A percentile compares a stretch with the other conserved stretches of the same genome.
These are phyloP conservation scores for Synergus laeviventris DNA, from an alignment of 2,888 invertebrate genomes.

Conservation along the genomic window DNA sequence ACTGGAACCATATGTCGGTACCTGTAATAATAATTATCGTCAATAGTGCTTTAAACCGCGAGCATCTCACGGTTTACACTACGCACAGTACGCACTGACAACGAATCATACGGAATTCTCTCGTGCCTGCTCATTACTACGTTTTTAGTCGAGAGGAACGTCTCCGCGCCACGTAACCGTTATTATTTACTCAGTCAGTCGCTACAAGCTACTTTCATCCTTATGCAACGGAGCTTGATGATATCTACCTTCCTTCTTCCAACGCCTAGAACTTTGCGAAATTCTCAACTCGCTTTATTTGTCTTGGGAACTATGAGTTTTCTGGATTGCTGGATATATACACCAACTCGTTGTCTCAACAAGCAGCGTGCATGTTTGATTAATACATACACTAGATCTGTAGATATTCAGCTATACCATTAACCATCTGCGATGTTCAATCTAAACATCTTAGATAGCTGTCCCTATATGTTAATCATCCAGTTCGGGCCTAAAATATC, in stretches of 20 bases:
- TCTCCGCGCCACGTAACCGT: conserved; percentile 70
- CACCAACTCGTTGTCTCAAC: background rate
- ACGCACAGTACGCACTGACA: conserved; percentile 37
- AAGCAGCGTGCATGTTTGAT: no score
- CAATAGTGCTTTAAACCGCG: conserved; percentile 46
- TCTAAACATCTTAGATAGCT: no score
- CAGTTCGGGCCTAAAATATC: no score
- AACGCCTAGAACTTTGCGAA: conserved; percentile 43
- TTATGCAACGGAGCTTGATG: conserved; percentile 70
- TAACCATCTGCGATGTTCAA: no score
- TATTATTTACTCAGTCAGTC: conserved; percentile 74
- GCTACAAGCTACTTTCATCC: conserved; percentile 71
- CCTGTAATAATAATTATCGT: conserved; percentile 36
- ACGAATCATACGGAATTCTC: conserved; percentile 47
- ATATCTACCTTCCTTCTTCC: conserved; percentile 61
- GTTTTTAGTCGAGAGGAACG: conserved; percentile 53
- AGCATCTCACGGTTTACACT: conserved; percentile 47
- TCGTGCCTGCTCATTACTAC: conserved; percentile 52
- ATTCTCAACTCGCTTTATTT: conserved; percentile 12
- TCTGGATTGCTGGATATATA: background rate
- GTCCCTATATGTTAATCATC: no score
- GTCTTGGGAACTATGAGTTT: conserved; percentile 8
- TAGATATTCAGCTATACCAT: no score
- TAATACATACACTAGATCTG: no score
- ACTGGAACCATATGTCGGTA: conserved; percentile 6